Conservation (phyloP, 1,140 invertebrate species). For the Hycleus cichorii region DNA sequence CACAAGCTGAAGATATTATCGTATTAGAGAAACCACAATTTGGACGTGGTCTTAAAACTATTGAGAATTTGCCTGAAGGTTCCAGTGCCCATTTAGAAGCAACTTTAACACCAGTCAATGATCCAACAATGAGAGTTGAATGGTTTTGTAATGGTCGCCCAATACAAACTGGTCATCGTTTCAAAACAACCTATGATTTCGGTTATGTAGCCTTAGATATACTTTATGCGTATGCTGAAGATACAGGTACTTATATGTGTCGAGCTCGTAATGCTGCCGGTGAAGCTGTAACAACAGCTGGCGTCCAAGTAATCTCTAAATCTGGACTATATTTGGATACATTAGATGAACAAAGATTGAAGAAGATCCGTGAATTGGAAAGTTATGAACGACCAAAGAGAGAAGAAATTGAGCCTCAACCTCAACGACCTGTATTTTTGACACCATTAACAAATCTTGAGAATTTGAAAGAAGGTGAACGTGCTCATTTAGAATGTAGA, state of each 20-base stretch:
- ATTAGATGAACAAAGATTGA: constrained; percentile 77
- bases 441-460: constrained; percentile 79
- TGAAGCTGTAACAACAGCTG: constrained; percentile 85
- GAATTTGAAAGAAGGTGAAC: constrained; percentile 82
- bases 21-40: constrained; percentile 81
- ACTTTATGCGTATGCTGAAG: constrained; percentile 92
- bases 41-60: constrained; percentile 77
- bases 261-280: constrained; percentile 86
- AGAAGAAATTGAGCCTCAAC: constrained; percentile 66
- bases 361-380: constrained; percentile 85
- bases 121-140: constrained; percentile 91
- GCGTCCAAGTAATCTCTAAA: constrained; percentile 79
- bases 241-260: constrained; percentile 92
- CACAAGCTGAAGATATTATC: constrained; percentile 62
- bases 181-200: constrained; percentile 92
- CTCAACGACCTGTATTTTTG: constrained; percentile 78
- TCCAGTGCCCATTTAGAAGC: constrained; percentile 90
- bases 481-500: constrained; percentile 90
- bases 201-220: constrained; percentile 93
- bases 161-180: constrained; percentile 80
- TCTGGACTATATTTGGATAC: constrained; percentile 79
- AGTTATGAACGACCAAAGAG: constrained; percentile 66
- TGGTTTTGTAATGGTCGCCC: constrained; percentile 91
- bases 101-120: constrained; percentile 88
- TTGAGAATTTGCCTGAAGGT: constrained; percentile 77